Conservation (phyloP, 2,888 invertebrate genomes). For the Trileptium ribeirensis region DNA sequence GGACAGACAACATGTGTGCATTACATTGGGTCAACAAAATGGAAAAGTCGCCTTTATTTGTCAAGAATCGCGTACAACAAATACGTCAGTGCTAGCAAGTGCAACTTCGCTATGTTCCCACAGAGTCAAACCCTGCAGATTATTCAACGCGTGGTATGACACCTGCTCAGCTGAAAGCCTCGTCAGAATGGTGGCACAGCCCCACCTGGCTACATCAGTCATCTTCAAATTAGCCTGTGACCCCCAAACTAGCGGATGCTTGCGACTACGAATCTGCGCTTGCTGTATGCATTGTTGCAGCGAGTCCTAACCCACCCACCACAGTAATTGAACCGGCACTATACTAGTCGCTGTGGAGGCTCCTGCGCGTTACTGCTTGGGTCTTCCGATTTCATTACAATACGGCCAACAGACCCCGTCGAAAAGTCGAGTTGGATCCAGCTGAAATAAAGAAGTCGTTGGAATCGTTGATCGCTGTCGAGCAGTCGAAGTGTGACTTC, state of each 20-base stretch:
- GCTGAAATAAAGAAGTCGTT: background rate
- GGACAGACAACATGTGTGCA: slow-evolving; percentile 10
- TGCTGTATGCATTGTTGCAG: background rate
- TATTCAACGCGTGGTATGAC: background rate
- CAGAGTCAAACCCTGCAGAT: background rate
- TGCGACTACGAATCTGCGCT: background rate
- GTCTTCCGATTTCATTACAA: background rate
- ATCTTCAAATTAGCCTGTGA: background rate
- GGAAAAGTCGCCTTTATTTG: background rate
- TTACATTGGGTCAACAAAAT: slow-evolving; percentile 6
- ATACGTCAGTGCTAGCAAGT: background rate
- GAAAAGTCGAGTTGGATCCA: background rate
- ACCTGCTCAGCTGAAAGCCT: background rate
- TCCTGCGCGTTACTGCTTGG: background rate
- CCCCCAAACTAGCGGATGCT: background rate
- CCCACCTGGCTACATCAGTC: background rate
- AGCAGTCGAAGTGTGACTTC: background rate
- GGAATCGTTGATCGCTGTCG: background rate
- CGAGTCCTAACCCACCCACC: background rate
- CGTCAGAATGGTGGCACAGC: background rate
- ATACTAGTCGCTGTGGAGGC: background rate
- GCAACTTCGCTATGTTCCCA: background rate
- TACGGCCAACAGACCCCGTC: background rate
- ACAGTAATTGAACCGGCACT: background rate
- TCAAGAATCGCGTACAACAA: background rate